A percentile compares a stretch with the other conserved stretches of the same genome.
phyloP scores from a whole-genome alignment of 1,140 invertebrate genomes.

The Drosophila sturtevanti region DNA sequence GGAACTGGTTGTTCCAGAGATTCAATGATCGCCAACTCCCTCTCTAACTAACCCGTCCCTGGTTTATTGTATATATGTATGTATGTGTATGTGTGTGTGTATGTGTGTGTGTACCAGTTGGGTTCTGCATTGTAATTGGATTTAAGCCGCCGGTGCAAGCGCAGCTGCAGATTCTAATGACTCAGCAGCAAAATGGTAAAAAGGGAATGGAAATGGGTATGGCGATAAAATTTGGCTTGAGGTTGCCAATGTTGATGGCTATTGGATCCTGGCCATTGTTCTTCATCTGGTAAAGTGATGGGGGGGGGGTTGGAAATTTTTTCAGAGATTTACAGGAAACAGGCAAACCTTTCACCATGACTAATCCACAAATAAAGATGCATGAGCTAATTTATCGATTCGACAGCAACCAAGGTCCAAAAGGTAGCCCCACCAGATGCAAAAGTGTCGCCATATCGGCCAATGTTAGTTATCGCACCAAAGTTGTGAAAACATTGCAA shows the following conservation, averaged over 20 bases:
- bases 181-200: conserved; percentile 44
- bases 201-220: background rate
- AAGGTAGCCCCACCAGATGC: conserved; percentile 35
- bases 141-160: conserved; percentile 67
- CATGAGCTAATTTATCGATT: conserved; percentile 60
- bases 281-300: conserved; percentile 27
- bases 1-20: conserved; percentile 25
- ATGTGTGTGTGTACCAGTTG: conserved; percentile 25
- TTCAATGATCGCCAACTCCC: no score
- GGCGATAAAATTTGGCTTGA: conserved; percentile 2
- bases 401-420: conserved; percentile 1
- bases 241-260: conserved; percentile 35
- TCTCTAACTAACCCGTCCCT: conserved; percentile 6
- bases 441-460: conserved; percentile 52
- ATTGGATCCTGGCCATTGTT: conserved; percentile 41
- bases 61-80: conserved; percentile 14
- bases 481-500: conserved; percentile 24
- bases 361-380: conserved; percentile 72
- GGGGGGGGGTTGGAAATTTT: background rate
- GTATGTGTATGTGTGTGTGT: background rate
- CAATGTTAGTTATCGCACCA: conserved; percentile 62
- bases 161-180: conserved; percentile 76
- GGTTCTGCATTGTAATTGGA: conserved; percentile 73
- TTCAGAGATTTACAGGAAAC: no score
- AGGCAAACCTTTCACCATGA: conserved; percentile 45